phyloP scores from a whole-genome alignment of 2,113 vertebrate species.

The Lynx canadensis region DNA sequence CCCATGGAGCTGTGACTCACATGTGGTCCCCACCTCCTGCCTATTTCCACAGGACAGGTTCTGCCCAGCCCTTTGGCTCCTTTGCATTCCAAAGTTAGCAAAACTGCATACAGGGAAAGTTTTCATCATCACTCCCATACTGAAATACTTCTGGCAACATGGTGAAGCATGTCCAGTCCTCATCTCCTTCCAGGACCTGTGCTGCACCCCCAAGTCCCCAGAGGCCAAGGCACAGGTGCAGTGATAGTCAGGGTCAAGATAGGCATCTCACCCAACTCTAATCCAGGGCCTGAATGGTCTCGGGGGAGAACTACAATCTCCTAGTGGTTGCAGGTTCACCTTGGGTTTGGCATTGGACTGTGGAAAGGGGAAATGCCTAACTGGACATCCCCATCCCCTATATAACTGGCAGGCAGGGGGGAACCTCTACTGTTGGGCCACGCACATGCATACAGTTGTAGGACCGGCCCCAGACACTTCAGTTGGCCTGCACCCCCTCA shows the following conservation, averaged over 20 bases:
- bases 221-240: not conserved
- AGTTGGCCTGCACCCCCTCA: accelerated
- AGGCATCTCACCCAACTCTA: no score
- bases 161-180: not conserved
- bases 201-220: not conserved
- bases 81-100: not conserved
- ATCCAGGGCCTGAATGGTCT: not conserved
- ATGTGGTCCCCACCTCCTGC: not conserved
- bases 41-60: not conserved
- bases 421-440: accelerated
- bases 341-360: not conserved
- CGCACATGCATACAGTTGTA: accelerated
- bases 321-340: not conserved
- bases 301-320: not conserved
- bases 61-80: not conserved
- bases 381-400: not conserved
- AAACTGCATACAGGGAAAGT: not conserved
- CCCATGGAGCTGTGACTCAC: not conserved
- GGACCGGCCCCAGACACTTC: no score
- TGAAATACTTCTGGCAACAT: not conserved
- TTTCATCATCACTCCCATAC: not conserved
- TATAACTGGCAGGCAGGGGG: not conserved
- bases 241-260: not conserved
- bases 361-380: not conserved
- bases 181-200: not conserved